Conservation (phyloP, 2,113 vertebrate species). For the Corydoras maculifer region DNA sequence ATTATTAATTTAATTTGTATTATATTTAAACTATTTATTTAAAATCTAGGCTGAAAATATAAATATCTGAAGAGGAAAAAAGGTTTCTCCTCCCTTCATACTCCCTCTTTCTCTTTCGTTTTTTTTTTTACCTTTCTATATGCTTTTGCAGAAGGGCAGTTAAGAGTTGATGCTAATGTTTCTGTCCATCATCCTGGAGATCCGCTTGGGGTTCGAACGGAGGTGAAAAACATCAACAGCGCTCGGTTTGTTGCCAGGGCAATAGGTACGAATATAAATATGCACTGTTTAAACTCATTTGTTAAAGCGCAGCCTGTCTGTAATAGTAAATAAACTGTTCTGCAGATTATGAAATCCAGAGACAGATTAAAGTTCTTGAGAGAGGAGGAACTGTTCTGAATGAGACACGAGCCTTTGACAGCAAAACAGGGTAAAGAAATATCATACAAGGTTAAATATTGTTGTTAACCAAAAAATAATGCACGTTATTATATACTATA, state of each 20-base stretch:
- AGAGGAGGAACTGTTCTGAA: slow-evolving; percentile 80
- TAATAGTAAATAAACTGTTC: slow-evolving; percentile 33
- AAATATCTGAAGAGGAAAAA: too few relatives aligned
- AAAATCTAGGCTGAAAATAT: too few relatives aligned
- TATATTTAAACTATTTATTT: too few relatives aligned
- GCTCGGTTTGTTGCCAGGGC: slow-evolving; percentile 82
- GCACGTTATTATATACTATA: too few relatives aligned
- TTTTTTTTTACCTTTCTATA: not conserved
- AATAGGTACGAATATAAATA: slow-evolving; percentile 68
- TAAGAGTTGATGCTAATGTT: slow-evolving; percentile 95
- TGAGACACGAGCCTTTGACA: slow-evolving; percentile 90
- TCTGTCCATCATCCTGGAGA: slow-evolving; percentile 86
- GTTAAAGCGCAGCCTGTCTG: too few relatives aligned
- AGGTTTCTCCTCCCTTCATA: too few relatives aligned
- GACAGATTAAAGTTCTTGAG: slow-evolving; percentile 80
- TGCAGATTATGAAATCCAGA: slow-evolving; percentile 92
- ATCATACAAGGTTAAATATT: too few relatives aligned
- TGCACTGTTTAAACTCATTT: too few relatives aligned
- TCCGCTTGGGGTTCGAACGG: slow-evolving; percentile 79
- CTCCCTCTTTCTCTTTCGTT: too few relatives aligned
- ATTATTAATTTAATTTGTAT: too few relatives aligned
- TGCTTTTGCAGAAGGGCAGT: slow-evolving; percentile 75
- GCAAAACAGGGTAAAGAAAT: slow-evolving; percentile 80
- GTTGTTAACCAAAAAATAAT: too few relatives aligned
- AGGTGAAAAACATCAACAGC: slow-evolving; percentile 99